Evolutionary conservation across 2,888 invertebrate species (phyloP).

Genomic region (Drosophila eohydei): DNA sequence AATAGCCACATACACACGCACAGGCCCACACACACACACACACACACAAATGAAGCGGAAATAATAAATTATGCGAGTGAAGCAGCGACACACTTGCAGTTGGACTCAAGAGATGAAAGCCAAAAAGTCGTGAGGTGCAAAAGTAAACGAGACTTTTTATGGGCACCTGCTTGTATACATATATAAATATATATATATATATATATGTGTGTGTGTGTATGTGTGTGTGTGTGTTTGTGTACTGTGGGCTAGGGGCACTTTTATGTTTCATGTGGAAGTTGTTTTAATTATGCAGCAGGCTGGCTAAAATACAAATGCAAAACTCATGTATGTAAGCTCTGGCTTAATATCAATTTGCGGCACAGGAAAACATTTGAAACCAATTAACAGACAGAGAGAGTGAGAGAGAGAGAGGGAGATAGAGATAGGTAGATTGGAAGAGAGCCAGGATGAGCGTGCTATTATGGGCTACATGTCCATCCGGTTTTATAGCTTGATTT

Average conservation of each 20-base stretch:
- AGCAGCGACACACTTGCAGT: slow-evolving; percentile 51
- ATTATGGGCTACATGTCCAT: slow-evolving; percentile 19
- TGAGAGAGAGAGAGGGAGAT: slow-evolving; percentile 7
- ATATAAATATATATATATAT: not conserved
- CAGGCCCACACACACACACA: slow-evolving; percentile 19
- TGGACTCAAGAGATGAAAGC: slow-evolving; percentile 29
- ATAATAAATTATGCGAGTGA: slow-evolving; percentile 72
- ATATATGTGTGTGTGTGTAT: not conserved
- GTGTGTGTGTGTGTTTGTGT: not conserved
- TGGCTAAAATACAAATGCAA: slow-evolving; percentile 62
- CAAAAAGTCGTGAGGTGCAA: slow-evolving; percentile 50
- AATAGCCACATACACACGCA: slow-evolving; percentile 50
- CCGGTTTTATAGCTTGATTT: slow-evolving; percentile 73
- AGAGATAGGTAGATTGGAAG: not conserved
- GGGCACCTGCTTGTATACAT: not conserved
- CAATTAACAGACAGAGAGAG: slow-evolving; percentile 58
- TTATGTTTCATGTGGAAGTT: slow-evolving; percentile 48
- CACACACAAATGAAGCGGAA: slow-evolving; percentile 60
- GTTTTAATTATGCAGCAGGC: slow-evolving; percentile 68
- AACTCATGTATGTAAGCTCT: slow-evolving; percentile 64
- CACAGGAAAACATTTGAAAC: slow-evolving; percentile 67
- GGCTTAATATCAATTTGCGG: slow-evolving; percentile 55
- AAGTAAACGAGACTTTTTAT: slow-evolving; percentile 32
- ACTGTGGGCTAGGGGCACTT: slow-evolving; percentile 10
- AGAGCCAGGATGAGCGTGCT: not conserved